Percentiles rank a stretch among this genome's conserved stretches.
These are phyloP conservation scores for Avahi laniger DNA, from an alignment of 2,797 vertebrate genomes.

Conservation along the genomic window DNA sequence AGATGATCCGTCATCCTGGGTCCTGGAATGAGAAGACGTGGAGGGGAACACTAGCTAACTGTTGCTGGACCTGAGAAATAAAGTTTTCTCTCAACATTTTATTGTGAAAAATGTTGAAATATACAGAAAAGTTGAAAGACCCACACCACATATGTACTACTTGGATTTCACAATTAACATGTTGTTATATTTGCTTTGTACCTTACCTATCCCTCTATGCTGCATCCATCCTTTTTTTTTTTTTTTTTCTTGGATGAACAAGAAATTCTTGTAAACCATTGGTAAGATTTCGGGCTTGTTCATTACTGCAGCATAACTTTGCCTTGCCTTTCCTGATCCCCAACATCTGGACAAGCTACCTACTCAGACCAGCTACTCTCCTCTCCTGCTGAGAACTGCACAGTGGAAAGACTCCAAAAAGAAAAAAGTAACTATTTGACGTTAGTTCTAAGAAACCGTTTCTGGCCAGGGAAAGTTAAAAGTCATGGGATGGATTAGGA, in stretches of 20 bases:
- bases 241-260: neutral
- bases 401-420: neutral
- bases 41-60: neutral
- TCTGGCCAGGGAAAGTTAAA: neutral
- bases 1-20: neutral
- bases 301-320: neutral
- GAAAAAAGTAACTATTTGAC: neutral
- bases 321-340: neutral
- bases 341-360: neutral
- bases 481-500: neutral
- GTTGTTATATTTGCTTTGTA: neutral
- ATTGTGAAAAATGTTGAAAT: slow-evolving; percentile 11
- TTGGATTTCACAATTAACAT: neutral
- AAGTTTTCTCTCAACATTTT: neutral
- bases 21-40: neutral
- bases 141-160: neutral
- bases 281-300: neutral
- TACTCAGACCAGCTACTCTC: neutral
- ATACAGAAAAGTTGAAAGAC: neutral
- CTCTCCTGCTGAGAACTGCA: neutral
- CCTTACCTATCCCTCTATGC: neutral
- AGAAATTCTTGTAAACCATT: neutral
- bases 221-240: neutral
- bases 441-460: slow-evolving; percentile 21
- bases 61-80: neutral